Evolutionary conservation across 2,797 vertebrate genomes (phyloP).

Genomic region (Triplophysa bombifrons): DNA sequence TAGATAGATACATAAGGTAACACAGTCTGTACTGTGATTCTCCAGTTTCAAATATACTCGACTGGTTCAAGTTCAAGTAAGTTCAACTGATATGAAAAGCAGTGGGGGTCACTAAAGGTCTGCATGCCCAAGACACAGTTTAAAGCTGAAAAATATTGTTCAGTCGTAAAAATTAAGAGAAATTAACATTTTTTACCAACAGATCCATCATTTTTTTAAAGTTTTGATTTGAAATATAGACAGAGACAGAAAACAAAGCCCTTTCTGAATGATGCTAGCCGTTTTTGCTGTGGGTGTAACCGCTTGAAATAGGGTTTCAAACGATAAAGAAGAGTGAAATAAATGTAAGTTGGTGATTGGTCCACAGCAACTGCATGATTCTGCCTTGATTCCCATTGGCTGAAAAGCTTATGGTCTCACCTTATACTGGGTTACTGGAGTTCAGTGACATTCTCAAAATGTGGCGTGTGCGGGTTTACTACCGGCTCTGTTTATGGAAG

Average conservation of each 20-base stretch:
- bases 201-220: conserved; percentile 1
- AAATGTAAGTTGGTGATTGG: conserved; percentile 70
- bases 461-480: conserved; percentile 10
- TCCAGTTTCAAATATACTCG: background rate
- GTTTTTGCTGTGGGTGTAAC: conserved; percentile 62
- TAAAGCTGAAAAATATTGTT: background rate
- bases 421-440: conserved; percentile 79
- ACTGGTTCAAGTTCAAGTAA: background rate
- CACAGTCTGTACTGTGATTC: background rate
- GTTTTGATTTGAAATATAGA: conserved; percentile 54
- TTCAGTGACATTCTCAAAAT: conserved; percentile 72
- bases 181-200: no score
- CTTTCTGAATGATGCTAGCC: conserved; percentile 53
- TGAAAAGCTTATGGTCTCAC: conserved; percentile 75
- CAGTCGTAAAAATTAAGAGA: no score
- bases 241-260: conserved; percentile 44
- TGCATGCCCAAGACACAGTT: background rate
- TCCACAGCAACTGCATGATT: conserved; percentile 72
- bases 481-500: conserved; percentile 29
- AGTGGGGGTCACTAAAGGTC: background rate
- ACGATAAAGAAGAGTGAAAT: conserved; percentile 44
- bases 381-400: conserved; percentile 70
- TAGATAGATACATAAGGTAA: conserved; percentile 8
- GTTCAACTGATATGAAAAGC: background rate
- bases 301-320: conserved; percentile 65